Conservation (phyloP, 2,113 vertebrate genomes). For the Murina feae region DNA sequence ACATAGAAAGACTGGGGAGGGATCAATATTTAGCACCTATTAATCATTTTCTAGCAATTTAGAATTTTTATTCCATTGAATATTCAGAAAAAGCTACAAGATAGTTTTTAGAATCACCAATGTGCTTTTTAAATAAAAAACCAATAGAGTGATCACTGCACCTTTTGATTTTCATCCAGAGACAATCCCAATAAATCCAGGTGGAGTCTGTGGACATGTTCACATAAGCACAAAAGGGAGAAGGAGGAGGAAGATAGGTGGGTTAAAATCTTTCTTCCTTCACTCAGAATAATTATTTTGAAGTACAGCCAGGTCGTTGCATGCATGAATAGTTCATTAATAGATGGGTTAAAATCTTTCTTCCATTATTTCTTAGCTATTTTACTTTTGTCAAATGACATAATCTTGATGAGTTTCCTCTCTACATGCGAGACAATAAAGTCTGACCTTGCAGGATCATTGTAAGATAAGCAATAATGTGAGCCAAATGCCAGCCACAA, state of each 20-base stretch:
- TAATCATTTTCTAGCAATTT: conserved; percentile 17
- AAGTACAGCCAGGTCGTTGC: no score
- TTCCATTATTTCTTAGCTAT: neutral
- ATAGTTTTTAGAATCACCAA: neutral
- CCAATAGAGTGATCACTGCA: neutral
- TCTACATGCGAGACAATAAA: neutral
- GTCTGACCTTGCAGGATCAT: neutral
- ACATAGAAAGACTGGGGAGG: neutral
- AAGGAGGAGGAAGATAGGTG: neutral
- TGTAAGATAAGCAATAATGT: neutral
- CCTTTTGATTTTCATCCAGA: conserved; percentile 23
- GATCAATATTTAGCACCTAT: neutral
- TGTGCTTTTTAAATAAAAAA: conserved; percentile 22
- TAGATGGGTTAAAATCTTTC: neutral
- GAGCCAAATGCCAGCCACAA: neutral
- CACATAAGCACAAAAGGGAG: neutral
- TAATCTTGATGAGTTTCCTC: conserved; percentile 12
- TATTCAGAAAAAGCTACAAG: neutral
- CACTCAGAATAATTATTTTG: no score
- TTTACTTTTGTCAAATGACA: neutral
- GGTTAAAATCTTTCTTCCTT: neutral
- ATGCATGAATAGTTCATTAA: no score
- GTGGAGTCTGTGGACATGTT: neutral
- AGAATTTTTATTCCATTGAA: neutral
- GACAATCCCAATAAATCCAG: neutral